Conservation (phyloP, 2,797 vertebrate species). For the Erpetoichthys calabaricus region DNA sequence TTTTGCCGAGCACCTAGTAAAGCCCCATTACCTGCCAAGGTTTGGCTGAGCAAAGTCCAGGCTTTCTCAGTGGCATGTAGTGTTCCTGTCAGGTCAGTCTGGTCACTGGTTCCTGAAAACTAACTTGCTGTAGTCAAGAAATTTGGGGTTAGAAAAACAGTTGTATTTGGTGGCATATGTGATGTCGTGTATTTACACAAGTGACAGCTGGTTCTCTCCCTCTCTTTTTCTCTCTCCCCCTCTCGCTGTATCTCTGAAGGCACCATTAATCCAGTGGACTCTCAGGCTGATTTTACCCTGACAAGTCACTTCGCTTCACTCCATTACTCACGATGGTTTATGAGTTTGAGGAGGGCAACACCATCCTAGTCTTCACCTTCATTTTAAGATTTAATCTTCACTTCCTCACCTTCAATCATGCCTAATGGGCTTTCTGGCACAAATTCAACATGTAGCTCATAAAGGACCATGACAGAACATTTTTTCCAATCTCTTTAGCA, state of each 20-base stretch:
- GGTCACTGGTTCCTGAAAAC: no score
- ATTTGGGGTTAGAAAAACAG: no score
- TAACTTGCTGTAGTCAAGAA: no score
- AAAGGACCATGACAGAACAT: slow-evolving; percentile 19
- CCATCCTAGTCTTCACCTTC: slow-evolving; percentile 36
- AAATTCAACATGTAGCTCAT: slow-evolving; percentile 35
- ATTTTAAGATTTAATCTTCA: slow-evolving; percentile 45
- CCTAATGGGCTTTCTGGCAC: slow-evolving; percentile 73
- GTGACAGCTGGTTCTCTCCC: no score
- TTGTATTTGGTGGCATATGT: neutral
- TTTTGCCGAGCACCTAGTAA: no score
- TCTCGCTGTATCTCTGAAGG: slow-evolving; percentile 14
- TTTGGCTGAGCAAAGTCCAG: no score
- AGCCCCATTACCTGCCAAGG: no score
- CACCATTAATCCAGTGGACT: slow-evolving; percentile 33
- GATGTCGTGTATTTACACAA: neutral
- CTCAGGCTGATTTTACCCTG: slow-evolving; percentile 26
- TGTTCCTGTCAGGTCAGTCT: no score
- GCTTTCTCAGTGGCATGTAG: no score
- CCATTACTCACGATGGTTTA: slow-evolving; percentile 38
- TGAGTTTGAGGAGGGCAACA: slow-evolving; percentile 29
- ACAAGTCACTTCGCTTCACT: slow-evolving; percentile 28
- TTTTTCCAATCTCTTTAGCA: neutral
- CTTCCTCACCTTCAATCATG: slow-evolving; percentile 59
- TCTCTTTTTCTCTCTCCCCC: no score